Base-by-base conservation (phyloP, 2,797 vertebrate genomes). In the Oreortyx pictus region DNA sequence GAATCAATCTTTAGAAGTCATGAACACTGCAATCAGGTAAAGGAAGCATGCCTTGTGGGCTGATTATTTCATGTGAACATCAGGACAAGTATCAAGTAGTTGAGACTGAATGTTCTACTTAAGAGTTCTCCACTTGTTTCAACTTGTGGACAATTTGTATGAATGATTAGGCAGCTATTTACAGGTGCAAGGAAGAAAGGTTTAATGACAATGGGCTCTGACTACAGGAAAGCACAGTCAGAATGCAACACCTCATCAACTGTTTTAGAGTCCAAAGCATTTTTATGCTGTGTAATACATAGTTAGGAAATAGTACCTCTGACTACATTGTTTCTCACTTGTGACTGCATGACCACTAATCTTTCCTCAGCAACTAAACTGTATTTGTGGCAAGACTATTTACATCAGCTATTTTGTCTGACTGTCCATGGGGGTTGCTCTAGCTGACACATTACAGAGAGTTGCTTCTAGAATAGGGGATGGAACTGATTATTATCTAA, bases 271-370 rank as follows among this genome's bases (percentile, higher is more conserved):
- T 66, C 75, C 46, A 35, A 71, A 92, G 33, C 62, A 88, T 81
- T 92, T 93, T 93, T 87, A 35, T 67, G 76, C 89, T 86, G 68
- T 25, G 62, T 35, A 91, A 4, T 76, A 65, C 86, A 82, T 50
- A 80, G 65, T 72, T 65, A 61, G 35, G 78, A 90, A 82, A 91
- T 50, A 18, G 31, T 9, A 90, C 44, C 81, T 82, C 78, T 85
- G 86, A 93, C 50, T 87, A 29, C n/a, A 22, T 1, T 31, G 66
- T 81, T 70, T 90, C 66, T 66, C 54, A 59, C 44, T 81, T 72
- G 70, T 93, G 86, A 95, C 57, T 90, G 73, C 39, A 17, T 78
- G 82, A 92, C 88, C 88, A 87, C 86, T 94, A 73, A 95, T 75
- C 86, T 49, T 65, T 57, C 79, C 92, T 73, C 81, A 75, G 86